phyloP scores from a whole-genome alignment of 2,113 vertebrate genomes.

The Bagarius yarrelli region DNA sequence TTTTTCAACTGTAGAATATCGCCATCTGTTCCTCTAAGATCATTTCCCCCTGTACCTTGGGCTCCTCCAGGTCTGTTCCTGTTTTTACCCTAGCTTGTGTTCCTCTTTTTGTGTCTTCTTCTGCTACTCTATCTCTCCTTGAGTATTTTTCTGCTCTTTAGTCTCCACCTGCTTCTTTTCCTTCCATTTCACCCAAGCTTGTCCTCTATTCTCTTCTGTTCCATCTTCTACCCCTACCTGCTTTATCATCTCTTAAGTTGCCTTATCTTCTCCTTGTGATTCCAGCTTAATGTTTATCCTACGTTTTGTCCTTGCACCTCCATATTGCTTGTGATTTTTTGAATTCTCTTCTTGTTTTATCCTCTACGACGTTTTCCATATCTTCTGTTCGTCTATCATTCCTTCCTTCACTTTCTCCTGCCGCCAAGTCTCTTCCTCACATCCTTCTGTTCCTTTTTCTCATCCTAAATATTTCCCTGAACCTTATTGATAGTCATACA shows the following conservation, averaged over 20 bases:
- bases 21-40: neutral
- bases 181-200: too few relatives aligned
- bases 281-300: neutral
- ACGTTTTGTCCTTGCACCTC: slow-evolving; percentile 1
- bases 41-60: neutral
- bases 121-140: neutral
- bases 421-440: neutral
- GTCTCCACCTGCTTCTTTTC: neutral
- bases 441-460: neutral
- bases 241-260: neutral
- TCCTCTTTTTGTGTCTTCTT: too few relatives aligned
- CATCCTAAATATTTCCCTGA: neutral
- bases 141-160: neutral
- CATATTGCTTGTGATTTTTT: neutral
- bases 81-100: neutral
- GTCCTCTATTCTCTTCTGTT: neutral
- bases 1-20: neutral
- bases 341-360: neutral
- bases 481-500: neutral
- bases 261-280: neutral
- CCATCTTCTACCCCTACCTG: slow-evolving; percentile 1
- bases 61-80: neutral
- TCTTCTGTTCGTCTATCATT: neutral
- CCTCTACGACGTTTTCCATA: too few relatives aligned
- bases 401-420: neutral